Base-by-base conservation (phyloP, 1,140 invertebrate genomes). In the Drosophila ogumai region DNA sequence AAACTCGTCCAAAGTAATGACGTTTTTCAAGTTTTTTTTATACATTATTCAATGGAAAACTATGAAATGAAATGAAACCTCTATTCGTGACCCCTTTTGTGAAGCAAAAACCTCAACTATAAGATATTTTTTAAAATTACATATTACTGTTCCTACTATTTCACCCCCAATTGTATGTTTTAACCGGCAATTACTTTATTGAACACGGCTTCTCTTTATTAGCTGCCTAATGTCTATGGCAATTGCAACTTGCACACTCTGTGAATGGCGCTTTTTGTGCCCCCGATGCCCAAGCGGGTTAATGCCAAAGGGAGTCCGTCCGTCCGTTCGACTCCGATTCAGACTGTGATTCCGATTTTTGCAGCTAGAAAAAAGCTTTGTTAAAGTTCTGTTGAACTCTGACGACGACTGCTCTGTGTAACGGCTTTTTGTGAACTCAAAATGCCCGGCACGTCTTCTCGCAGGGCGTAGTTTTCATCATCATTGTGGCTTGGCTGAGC, bases 381-480 rank as follows among this genome's bases (percentile, higher is more conserved):
- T 47, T 41, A 8, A 58, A 61, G 64, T 77, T 77, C 55, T 69
- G 41, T 69, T 77, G 65, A 68, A 59, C 75, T 69, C 67, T 52
- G 75, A 44, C 56, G 76, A 77, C 72, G 74, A 32, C 32, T 59
- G 56, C 59, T 34, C 0, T 46, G 44, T 22, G 52, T 71, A 57
- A 72, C n/a, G n/a, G 64, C 56, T 38, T 49, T 59, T 28, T 34
- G 47, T 57, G 65, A 59, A 55, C 46, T 87, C 87, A 60, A 82
- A 88, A 86, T 82, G 79, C 82, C 52, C 7, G 61, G 76, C 66
- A 41, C 38, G 67, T 72, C 57, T 46, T 57, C 52, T 10, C 25
- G 32, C 22, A 58, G 77, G 61, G 52, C 56, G 55, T 55, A 38
- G 73, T 66, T 85, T 81, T 85, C 77, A 68, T 85, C 72, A 85